Evolutionary conservation across 2,113 vertebrate genomes (phyloP), one percentile per base, ranked within the genome.

Genomic region (Buteo buteo): DNA sequence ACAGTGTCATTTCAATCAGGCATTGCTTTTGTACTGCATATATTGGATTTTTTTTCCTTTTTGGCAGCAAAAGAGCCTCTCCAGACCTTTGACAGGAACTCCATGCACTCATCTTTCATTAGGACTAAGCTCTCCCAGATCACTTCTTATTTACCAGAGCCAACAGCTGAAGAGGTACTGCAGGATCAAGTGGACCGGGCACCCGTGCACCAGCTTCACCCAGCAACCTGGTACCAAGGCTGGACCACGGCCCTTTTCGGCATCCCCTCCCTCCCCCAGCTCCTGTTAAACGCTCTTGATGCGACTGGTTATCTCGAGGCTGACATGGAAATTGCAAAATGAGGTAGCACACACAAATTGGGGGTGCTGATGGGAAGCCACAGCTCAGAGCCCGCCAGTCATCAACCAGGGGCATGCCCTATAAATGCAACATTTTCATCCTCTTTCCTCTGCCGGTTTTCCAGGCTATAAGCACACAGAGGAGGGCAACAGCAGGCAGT

Each of bases 1-100:
- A 71, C 67, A 76, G 44, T 64, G 96, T 79, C 66, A 36, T 40
- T 95, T 79, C 50, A 71, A 73, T 90, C 74, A 88, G 66, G 62
- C 55, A n/a, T 77, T 61, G 54, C 82, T 88, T 74, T 95, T 72
- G 36, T 45, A 42, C 40, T 61, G 74, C 1, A 0, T 71, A 12
- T 13, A 79, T 57, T 69, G 44, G 20, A 38, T 26, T 44, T 87
- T 95, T 82, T 82, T 77, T 50, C 34, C 16, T 49, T 94, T 85
- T 79, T 91, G 95, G 89, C 91, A 92, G 45, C 65, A 38, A 26
- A 85, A 55, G 29, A 77, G 44, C 69, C 52, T 93, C 93, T 85
- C 73, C n/a, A 91, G 84, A 74, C 82, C 84, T 91, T 82, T 93
- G 78, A 86, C 77, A 72, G 78, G 3, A 64, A 77, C 19, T 74